Base-by-base conservation (phyloP, 1,140 invertebrate species). In the Brachystomella parvula region DNA sequence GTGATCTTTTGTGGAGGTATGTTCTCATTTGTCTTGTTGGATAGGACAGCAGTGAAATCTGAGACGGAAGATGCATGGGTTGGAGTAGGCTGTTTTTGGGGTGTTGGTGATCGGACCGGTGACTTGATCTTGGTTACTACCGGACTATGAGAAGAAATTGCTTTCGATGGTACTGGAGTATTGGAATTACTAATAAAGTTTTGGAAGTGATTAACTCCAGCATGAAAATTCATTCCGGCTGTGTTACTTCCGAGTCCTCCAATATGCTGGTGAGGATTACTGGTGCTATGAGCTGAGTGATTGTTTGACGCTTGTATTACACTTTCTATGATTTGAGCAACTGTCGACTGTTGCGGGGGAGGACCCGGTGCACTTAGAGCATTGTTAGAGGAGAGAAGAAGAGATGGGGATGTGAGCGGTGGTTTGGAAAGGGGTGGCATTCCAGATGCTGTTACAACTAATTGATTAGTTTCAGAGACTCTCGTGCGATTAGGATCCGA, bases 321-420 rank as follows among this genome's bases (percentile, higher is more conserved):
- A 59, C 69, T 73, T 59, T 73, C 72, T 58, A 73, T 73, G 15
- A 73, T 71, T 26, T 73, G 71, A 66, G 68, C 73, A 47, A 74
- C 65, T 0, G 73, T 65, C 15, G 71, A 72, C 24, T 67, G 65
- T 1, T 65, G 70, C 6, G 72, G 70, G 28, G 69, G 58, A 1
- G 69, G 63, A 3, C 63, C 35, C 9, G 61, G 64, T 58, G 70
- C 62, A 15, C 64, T 63, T 6, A 67, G 56, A 24, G 47, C 61
- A 49, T 53, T 73, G 2, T 62, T 65, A 0, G 39, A 60, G 1
- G 65, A 31, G 21, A 69, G 33, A 1, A 73, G 47, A n/a, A 69
- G 53, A 1, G 71, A 73, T 1, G 71, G 71, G 12, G 69, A 71
- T 1, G 68, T 73, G 3, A 74, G 57, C n/a, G 68, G 68, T 1